Evolutionary conservation across 2,797 vertebrate genomes (phyloP), one percentile per base, ranked within the genome.

Genomic region (Pangasius djambal): DNA sequence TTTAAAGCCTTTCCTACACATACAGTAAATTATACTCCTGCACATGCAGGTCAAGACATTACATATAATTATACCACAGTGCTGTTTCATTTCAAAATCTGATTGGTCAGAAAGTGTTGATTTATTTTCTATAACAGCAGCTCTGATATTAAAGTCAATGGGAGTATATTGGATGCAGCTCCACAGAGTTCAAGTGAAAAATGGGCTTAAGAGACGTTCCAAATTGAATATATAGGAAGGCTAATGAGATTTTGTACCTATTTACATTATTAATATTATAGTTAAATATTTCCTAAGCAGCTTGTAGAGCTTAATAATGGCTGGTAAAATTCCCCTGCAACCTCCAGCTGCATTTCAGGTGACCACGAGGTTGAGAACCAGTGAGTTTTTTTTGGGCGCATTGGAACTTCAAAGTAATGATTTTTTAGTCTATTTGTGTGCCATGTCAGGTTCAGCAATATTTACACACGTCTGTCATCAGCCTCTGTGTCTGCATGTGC

Each of bases 341-440:
- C 2, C 59, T 10, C 57, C 34, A 83, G 10, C 22, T 52, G 28
- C 44, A 50, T 31, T 9, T 67, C 61, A 83, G 61, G 1, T 61
- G 34, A 61, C 55, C 55, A 61, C 52, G 12, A 81, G 18, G 82
- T 52, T 70, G 57, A 13, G 63, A 85, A 34, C 83, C 44, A 52
- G 37, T 55, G 65, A 69, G n/a, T 37, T 34, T 83, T 34, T 34
- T 69, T n/a, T 34, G 4, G 65, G 28, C 55, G 48, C 83, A 69
- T 52, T 50, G 37, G 63, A 65, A 52, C 74, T 78, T 87, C 31
- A 78, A 63, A 77, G 31, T 78, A 87, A 78, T 50, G 85, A 75
- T 86, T 86, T 77, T 86, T 77, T 63, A 44, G 40, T 87, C 72
- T 61, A 75, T 91, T 83, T 88, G 81, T 63, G 81, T 88, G 81